Percentiles rank a stretch among this genome's conserved stretches.
These are phyloP conservation scores for Dendrolimus pini DNA, from an alignment of 2,888 invertebrate genomes.

Conservation along the genomic window DNA sequence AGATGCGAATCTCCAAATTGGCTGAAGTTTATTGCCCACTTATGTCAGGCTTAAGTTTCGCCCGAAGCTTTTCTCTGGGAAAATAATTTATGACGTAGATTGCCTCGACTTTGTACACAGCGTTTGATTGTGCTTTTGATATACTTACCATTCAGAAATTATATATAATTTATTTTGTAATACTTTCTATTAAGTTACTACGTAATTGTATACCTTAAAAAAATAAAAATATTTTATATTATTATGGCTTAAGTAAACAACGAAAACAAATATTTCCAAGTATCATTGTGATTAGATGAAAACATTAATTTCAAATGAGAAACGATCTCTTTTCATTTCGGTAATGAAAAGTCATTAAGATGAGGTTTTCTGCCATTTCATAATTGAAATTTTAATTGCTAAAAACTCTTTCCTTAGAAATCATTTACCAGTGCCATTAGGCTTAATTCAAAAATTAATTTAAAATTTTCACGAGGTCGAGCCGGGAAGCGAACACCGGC, in stretches of 20 bases:
- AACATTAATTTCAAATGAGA: constrained; percentile 25
- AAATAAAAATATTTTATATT: background rate
- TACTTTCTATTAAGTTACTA: too few relatives aligned
- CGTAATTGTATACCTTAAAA: background rate
- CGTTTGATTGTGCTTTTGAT: constrained; percentile 47
- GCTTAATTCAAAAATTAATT: constrained; percentile 76
- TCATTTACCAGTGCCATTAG: constrained; percentile 71
- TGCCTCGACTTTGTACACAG: constrained; percentile 60
- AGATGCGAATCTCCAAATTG: constrained; percentile 77
- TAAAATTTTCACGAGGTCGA: constrained; percentile 73
- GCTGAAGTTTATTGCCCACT: constrained; percentile 77
- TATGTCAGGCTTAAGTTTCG: constrained; percentile 77
- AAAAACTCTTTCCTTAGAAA: constrained; percentile 70
- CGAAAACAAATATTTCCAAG: background rate
- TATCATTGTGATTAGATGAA: background rate
- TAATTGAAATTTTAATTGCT: constrained; percentile 67
- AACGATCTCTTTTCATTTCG: constrained; percentile 33
- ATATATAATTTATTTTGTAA: background rate
- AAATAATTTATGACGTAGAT: constrained; percentile 73
- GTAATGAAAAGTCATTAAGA: constrained; percentile 58
- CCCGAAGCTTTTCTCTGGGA: constrained; percentile 69
- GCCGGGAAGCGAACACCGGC: constrained; percentile 57
- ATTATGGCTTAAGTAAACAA: background rate
- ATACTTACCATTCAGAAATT: background rate
- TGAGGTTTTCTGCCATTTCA: constrained; percentile 51